phyloP scores from a whole-genome alignment of 2,113 vertebrate species.

The Gopherus flavomarginatus region DNA sequence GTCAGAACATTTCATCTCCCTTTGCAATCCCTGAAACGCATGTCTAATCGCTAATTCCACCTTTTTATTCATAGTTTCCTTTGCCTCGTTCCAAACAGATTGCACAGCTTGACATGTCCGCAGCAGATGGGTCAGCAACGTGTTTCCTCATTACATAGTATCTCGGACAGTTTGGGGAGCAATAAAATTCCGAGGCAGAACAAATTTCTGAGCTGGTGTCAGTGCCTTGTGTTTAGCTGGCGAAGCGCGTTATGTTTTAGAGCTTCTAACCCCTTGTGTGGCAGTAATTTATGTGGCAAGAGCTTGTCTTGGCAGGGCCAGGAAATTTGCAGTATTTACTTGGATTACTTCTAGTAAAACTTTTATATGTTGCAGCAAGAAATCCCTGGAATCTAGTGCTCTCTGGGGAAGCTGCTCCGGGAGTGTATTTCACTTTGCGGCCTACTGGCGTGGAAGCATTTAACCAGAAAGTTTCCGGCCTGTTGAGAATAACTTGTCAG shows the following conservation, averaged over 20 bases:
- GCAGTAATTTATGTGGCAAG: background rate
- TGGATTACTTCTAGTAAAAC: background rate
- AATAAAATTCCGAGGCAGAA: background rate
- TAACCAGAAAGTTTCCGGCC: background rate
- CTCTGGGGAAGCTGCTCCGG: background rate
- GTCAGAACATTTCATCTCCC: background rate
- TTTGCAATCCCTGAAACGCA: background rate
- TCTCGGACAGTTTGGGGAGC: background rate
- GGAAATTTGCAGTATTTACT: background rate
- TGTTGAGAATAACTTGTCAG: background rate
- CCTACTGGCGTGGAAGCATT: background rate
- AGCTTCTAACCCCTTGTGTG: background rate
- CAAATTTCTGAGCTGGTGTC: background rate
- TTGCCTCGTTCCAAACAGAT: background rate
- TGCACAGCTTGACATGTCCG: background rate
- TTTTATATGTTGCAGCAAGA: background rate
- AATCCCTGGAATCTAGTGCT: background rate
- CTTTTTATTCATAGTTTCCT: background rate
- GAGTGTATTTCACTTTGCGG: background rate
- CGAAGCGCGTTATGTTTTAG: background rate
- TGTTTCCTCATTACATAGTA: background rate
- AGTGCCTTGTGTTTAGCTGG: background rate
- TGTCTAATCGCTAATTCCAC: background rate
- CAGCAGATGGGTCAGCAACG: background rate
- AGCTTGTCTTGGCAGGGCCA: background rate